These are phyloP conservation scores for Athetis lepigone DNA, from an alignment of 2,888 invertebrate genomes.

Conservation along the genomic window DNA sequence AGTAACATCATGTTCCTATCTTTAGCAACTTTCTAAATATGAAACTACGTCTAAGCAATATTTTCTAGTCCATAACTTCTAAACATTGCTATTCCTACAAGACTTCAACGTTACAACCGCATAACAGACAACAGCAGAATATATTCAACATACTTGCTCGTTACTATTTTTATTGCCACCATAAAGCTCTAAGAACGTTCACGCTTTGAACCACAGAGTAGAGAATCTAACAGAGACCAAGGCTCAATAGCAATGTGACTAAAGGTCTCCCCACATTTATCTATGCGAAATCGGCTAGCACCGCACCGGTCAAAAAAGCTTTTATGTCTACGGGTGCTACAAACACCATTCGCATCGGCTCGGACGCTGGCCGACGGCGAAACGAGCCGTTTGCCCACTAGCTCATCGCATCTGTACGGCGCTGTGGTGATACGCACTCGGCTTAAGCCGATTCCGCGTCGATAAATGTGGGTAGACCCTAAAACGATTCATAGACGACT, in stretches of 20 bases:
- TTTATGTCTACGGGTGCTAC: too few species aligned
- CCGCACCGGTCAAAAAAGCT: too few species aligned
- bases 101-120: slow-evolving; percentile 21
- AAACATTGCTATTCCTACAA: slow-evolving; percentile 29
- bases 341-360: too few species aligned
- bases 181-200: slow-evolving; percentile 64
- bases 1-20: background rate
- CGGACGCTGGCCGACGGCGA: too few species aligned
- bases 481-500: too few species aligned
- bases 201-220: slow-evolving; percentile 24
- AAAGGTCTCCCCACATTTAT: too few species aligned
- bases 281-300: too few species aligned
- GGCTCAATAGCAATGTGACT: background rate
- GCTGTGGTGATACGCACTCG: too few species aligned
- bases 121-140: slow-evolving; percentile 41
- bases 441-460: too few species aligned
- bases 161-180: slow-evolving; percentile 63
- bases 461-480: too few species aligned
- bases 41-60: background rate
- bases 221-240: slow-evolving; percentile 6
- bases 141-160: slow-evolving; percentile 61
- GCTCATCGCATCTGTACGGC: too few species aligned
- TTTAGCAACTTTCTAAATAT: background rate
- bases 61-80: background rate
- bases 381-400: too few species aligned